A percentile compares a stretch with the other conserved stretches of the same genome.
Evolutionary conservation across 2,888 invertebrate genomes (phyloP).

Genomic region (Drosophila ochracea): DNA sequence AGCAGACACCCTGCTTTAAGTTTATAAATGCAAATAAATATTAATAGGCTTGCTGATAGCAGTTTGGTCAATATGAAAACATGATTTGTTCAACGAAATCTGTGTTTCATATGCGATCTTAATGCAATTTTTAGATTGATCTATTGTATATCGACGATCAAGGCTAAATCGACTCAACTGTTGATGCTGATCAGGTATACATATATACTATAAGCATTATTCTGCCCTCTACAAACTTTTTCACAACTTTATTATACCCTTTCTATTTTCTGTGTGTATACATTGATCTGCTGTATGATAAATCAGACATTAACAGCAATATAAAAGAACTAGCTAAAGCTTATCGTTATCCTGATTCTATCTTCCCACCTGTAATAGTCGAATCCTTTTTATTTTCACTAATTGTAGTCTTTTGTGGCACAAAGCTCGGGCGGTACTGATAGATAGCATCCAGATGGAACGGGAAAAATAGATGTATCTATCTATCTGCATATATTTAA

Average conservation of each 20-base stretch:
- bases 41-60: not conserved
- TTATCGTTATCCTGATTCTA: no score
- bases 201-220: not conserved
- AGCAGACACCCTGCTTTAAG: not conserved
- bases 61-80: not conserved
- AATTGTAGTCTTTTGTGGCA: not conserved
- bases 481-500: not conserved
- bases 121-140: not conserved
- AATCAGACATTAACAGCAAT: not conserved
- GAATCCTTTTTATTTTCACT: not conserved
- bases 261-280: not conserved
- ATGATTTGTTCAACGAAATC: not conserved
- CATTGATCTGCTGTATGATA: not conserved
- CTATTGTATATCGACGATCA: no score
- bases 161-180: no score
- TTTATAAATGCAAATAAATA: not conserved
- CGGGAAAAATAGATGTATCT: not conserved
- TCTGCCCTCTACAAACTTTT: not conserved
- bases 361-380: not conserved
- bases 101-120: not conserved
- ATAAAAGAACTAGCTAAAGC: not conserved
- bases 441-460: constrained; percentile 13
- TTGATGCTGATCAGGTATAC: not conserved
- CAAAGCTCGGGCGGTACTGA: constrained; percentile 14
- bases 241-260: not conserved